A percentile compares a stretch with the other conserved stretches of the same genome.
These are phyloP conservation scores for Pipa parva DNA, from an alignment of 2,113 vertebrate species.

Conservation along the genomic window DNA sequence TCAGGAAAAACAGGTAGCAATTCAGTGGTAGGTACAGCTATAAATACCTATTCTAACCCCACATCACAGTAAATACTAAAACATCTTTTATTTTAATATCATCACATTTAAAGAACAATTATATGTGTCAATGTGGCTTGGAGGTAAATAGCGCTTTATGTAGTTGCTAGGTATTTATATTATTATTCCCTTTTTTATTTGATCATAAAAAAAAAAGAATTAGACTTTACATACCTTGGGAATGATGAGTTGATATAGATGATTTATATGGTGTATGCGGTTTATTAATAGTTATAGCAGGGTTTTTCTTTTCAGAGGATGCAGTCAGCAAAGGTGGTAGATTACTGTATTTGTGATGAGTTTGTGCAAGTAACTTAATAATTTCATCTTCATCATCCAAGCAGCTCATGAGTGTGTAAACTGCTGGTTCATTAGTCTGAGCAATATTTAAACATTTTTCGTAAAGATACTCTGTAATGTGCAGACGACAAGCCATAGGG, in stretches of 20 bases:
- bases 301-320: conserved; percentile 29
- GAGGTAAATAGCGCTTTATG: no score
- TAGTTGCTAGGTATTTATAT: no score
- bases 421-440: conserved; percentile 72
- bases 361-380: conserved; percentile 64
- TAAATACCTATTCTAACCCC: no score
- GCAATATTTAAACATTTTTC: conserved; percentile 76
- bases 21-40: no score
- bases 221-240: conserved; percentile 55
- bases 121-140: no score
- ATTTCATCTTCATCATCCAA: conserved; percentile 81
- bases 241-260: conserved; percentile 28
- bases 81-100: no score
- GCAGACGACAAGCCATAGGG: conserved; percentile 74
- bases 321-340: conserved; percentile 54
- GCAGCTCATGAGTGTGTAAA: conserved; percentile 80
- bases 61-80: no score
- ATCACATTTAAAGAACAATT: no score
- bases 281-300: conserved; percentile 36
- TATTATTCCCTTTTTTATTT: no score
- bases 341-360: conserved; percentile 81
- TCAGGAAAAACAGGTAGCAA: no score
- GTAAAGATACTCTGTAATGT: conserved; percentile 82
- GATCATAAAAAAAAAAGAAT: no score
- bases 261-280: conserved; percentile 40